Conservation (phyloP, 1,140 invertebrate species). For the Hyphantria cunea region DNA sequence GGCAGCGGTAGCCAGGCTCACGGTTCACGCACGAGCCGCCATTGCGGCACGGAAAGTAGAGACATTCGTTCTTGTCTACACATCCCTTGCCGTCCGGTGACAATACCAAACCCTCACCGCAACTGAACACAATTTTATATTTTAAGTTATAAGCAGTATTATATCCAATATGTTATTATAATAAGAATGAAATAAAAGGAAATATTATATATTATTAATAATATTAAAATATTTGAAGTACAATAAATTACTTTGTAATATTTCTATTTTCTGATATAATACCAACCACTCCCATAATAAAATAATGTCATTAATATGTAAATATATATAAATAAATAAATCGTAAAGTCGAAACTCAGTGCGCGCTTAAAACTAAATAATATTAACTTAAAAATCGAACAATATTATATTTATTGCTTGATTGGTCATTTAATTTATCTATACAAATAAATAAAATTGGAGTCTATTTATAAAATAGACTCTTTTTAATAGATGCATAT, state of each 20-base stretch:
- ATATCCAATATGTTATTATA: slow-evolving; percentile 9
- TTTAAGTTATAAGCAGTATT: neutral
- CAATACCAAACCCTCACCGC: slow-evolving; percentile 94
- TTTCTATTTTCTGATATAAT: neutral
- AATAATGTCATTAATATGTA: slow-evolving; percentile 11
- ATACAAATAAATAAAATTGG: too few relatives aligned
- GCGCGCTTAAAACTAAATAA: slow-evolving; percentile 46
- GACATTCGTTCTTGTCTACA: slow-evolving; percentile 96
- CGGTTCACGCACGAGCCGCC: slow-evolving; percentile 94
- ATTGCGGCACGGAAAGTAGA: slow-evolving; percentile 95
- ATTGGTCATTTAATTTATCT: too few relatives aligned
- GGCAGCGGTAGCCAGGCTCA: slow-evolving; percentile 91
- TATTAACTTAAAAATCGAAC: slow-evolving; percentile 6
- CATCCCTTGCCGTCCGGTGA: slow-evolving; percentile 94
- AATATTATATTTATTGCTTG: neutral
- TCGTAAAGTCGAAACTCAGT: slow-evolving; percentile 57
- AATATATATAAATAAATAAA: slow-evolving; percentile 30
- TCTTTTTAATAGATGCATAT: too few relatives aligned
- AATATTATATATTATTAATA: slow-evolving; percentile 21
- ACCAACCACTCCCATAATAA: neutral
- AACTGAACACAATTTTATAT: slow-evolving; percentile 85
- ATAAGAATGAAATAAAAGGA: too few relatives aligned
- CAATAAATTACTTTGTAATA: slow-evolving; percentile 32
- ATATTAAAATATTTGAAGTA: slow-evolving; percentile 5
- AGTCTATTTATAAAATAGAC: too few relatives aligned